A percentile compares a stretch with the other conserved stretches of the same genome.
Evolutionary conservation across 2,797 vertebrate genomes (phyloP).

Genomic region (Clarias laeviceps): DNA sequence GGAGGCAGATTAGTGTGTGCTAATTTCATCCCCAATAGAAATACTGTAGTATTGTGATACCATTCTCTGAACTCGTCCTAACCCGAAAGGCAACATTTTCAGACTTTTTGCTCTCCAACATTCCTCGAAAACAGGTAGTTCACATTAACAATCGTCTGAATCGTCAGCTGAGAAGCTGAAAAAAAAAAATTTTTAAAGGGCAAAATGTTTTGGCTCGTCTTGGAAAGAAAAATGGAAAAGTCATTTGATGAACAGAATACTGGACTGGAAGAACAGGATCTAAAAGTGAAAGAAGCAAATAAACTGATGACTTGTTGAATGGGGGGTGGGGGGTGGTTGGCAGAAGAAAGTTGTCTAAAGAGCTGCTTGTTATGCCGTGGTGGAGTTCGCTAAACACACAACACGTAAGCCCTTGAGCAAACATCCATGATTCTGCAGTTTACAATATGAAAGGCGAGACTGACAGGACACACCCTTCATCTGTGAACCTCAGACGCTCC

Average conservation of each 20-base stretch:
- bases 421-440: conserved; percentile 19
- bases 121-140: not conserved
- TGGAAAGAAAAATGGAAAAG: not conserved
- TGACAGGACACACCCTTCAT: conserved; percentile 5
- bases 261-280: not conserved
- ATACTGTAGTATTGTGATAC: too few species aligned
- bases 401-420: conserved; percentile 28
- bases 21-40: not conserved
- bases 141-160: accelerated
- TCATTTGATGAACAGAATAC: not conserved
- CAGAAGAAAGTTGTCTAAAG: not conserved
- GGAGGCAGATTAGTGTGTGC: not conserved
- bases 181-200: too few species aligned
- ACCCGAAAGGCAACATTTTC: not conserved
- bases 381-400: conserved; percentile 26
- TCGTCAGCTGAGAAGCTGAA: too few species aligned
- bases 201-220: not conserved
- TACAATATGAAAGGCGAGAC: not conserved
- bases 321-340: too few species aligned
- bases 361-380: not conserved
- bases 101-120: not conserved
- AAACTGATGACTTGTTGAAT: not conserved
- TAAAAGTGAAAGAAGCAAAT: not conserved
- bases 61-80: not conserved
- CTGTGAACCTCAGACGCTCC: not conserved